phyloP scores from a whole-genome alignment of 1,140 invertebrate genomes.

The Asobara japonica region DNA sequence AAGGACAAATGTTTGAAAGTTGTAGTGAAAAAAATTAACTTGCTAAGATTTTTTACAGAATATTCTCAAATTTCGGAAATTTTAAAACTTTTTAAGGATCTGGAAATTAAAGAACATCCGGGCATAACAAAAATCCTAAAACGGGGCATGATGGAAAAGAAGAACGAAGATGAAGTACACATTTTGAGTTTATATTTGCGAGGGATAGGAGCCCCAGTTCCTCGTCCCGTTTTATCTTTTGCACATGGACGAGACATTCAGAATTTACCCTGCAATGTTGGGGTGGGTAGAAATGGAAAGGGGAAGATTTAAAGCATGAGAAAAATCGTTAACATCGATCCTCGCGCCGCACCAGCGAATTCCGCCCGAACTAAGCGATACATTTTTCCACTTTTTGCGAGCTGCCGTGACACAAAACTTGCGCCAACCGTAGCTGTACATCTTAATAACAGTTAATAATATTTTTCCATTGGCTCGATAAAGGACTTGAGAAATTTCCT shows the following conservation, averaged over 20 bases:
- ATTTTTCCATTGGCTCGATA: constrained; percentile 1
- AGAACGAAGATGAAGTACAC: neutral
- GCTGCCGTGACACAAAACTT: neutral
- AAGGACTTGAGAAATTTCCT: neutral
- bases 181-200: neutral
- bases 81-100: too few species aligned
- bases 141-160: neutral
- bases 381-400: neutral
- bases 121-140: neutral
- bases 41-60: too few species aligned
- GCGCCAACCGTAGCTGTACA: neutral
- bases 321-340: constrained; percentile 27
- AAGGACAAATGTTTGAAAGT: too few species aligned
- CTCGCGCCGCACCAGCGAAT: neutral
- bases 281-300: neutral
- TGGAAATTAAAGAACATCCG: too few species aligned
- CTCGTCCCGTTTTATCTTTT: neutral
- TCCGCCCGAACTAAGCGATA: neutral
- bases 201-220: neutral
- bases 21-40: too few species aligned
- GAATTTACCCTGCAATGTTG: neutral
- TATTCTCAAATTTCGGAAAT: too few species aligned
- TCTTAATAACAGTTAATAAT: constrained; percentile 5
- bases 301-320: constrained; percentile 27
- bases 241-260: neutral